Base-by-base conservation (phyloP, 2,888 invertebrate genomes). In the Polymixis flavicincta region DNA sequence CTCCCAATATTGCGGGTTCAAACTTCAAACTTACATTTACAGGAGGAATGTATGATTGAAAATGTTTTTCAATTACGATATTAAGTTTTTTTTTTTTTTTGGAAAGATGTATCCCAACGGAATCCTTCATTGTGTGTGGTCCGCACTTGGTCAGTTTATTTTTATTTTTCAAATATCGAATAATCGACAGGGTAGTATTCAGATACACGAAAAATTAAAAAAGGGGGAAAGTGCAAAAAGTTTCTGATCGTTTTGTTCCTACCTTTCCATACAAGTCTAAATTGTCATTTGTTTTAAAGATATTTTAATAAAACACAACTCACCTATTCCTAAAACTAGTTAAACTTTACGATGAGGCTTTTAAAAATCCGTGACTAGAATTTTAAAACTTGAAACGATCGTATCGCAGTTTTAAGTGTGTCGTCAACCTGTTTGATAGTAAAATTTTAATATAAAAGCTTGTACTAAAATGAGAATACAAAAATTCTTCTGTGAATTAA, bases 361-460 rank as follows among this genome's bases (percentile, higher is more conserved):
- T 55, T 59, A 64, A 68, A 37, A 77, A 77, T 50, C 32, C 81
- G 79, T 83, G 83, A 74, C 81, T 66, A 57, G 50, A 78, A 80
- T 70, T 55, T 37, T 50, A 63, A 78, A 78, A 19, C 60, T 71
- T 57, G 37, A 71, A 69, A 78, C 77, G 82, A 85, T 80, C 28
- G 9, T 80, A 85, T 85, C 85, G 48, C 13, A 64, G 25, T 66
- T 69, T 63, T 83, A 71, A 55, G 78, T 54, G 14, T 78, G 74
- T 65, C 74, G 65, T 74, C 68, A 69, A 84, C 68, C 57, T 55
- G 59, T 64, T 54, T 25, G 32, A 69, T 74, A 63, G 14, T 54
- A 61, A 84, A 73, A 73, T 60, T 66, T 69, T 48, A 68, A 71
- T 85, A 63, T 76, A 85, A 79, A 71, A 71, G 42, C 72, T 83